Evolutionary conservation across 2,797 vertebrate species (phyloP), one percentile per base, ranked within the genome.

Genomic region (Triplophysa bombifrons): DNA sequence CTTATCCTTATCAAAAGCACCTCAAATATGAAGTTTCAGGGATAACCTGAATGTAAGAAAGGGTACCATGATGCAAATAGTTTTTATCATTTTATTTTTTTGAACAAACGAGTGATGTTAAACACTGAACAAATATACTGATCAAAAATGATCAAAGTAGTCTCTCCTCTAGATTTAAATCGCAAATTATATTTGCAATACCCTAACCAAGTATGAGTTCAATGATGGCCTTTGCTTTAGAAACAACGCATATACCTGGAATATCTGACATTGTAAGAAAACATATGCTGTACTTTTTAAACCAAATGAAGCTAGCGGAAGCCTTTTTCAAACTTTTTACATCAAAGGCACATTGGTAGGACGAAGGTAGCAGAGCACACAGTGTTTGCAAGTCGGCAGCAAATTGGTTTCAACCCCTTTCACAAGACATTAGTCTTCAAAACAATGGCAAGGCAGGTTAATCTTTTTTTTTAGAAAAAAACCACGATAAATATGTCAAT

Each of bases 291-390:
- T 78, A 67, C 51, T 82, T 74, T 69, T 51, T 64, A 67, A 58
- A 87, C 76, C 84, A 84, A 76, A 82, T 72, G 74, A 84, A 88
- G 84, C 80, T 83, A 83, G 86, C 84, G 87, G 81, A 91, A 91
- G 89, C 88, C 88, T 89, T 91, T 27, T 89, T 89, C 90, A 88
- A 87, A 88, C 67, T 80, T 74, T 88, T 89, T 87, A 82, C 82
- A 87, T 84, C 74, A 85, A 92, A 94, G 93, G 93, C 93, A 94
- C 93, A 92, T 93, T 90, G 93, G 93, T 93, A 92, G 89, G 90
- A 91, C 85, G 86, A 90, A 89, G 87, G 88, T 88, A 86, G 87
- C 84, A 84, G 84, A 85, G 82, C 86, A 85, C 79, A 82, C 86
- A 91, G 83, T 86, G 86, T 90, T 88, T 76, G 83, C 85, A 87